phyloP scores from a whole-genome alignment of 2,797 vertebrate species.

The Liasis olivaceus region DNA sequence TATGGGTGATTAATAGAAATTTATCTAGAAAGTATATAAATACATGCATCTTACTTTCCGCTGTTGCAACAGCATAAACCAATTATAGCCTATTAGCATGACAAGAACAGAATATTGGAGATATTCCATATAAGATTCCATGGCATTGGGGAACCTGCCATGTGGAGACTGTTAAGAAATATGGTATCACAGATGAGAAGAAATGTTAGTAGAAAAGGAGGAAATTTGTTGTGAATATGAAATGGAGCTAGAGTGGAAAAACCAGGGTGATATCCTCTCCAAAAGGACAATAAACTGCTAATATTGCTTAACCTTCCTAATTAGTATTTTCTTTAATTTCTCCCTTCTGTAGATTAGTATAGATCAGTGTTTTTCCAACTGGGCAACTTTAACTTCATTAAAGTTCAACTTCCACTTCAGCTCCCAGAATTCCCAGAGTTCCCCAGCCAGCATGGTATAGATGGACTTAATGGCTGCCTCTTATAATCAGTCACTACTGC shows the following conservation, averaged over 20 bases:
- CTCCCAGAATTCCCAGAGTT: background rate
- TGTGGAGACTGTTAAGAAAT: slow-evolving; percentile 40
- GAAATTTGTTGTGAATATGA: slow-evolving; percentile 47
- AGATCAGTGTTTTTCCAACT: background rate
- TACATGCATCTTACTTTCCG: background rate
- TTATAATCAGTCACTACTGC: slow-evolving; percentile 38
- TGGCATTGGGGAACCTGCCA: slow-evolving; percentile 1
- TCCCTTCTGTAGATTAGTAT: background rate
- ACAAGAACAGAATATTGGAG: background rate
- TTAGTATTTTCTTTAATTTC: slow-evolving; percentile 49
- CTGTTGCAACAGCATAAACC: background rate
- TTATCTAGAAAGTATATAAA: background rate
- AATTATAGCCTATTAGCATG: background rate
- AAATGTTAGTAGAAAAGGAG: slow-evolving; percentile 33
- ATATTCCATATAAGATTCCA: slow-evolving; percentile 12
- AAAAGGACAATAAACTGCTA: background rate
- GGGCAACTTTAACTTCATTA: background rate
- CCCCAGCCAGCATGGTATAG: background rate
- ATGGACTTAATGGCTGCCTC: slow-evolving; percentile 26
- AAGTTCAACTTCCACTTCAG: too few relatives aligned
- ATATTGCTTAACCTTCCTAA: background rate
- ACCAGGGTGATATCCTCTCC: background rate
- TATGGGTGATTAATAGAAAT: background rate
- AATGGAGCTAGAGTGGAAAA: background rate
- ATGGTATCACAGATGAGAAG: slow-evolving; percentile 24